Conservation (phyloP, 2,888 invertebrate genomes). For the Diloba caeruleocephala region DNA sequence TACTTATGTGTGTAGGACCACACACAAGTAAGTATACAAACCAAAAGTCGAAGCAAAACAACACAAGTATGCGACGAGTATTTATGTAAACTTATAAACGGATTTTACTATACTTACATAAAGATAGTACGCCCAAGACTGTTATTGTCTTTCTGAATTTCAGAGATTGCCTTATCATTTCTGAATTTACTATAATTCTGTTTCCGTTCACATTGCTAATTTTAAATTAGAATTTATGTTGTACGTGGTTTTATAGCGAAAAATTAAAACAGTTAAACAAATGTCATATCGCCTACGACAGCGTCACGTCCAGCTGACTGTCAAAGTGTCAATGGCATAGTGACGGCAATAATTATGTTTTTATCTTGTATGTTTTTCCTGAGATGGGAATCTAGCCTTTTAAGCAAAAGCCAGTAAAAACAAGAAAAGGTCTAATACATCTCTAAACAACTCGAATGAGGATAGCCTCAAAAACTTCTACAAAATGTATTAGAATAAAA, state of each 20-base stretch:
- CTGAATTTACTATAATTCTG: conserved; percentile 64
- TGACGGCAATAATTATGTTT: background rate
- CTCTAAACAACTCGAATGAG: too few species aligned
- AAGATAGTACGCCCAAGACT: conserved; percentile 70
- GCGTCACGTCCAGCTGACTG: conserved; percentile 49
- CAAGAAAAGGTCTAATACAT: too few species aligned
- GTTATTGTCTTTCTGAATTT: conserved; percentile 82
- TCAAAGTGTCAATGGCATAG: conserved; percentile 1
- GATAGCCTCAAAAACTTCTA: too few species aligned
- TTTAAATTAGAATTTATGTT: conserved; percentile 42
- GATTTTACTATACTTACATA: conserved; percentile 72
- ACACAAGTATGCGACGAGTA: conserved; percentile 37
- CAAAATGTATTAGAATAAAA: too few species aligned
- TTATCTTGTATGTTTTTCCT: background rate
- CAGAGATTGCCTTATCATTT: conserved; percentile 83
- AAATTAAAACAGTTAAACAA: conserved; percentile 24
- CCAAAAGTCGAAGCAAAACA: conserved; percentile 26
- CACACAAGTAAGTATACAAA: conserved; percentile 13
- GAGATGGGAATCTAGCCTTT: background rate
- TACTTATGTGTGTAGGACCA: conserved; percentile 3
- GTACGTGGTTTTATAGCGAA: conserved; percentile 35
- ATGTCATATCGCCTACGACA: conserved; percentile 34
- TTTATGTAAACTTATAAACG: conserved; percentile 42
- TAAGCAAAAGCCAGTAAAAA: background rate
- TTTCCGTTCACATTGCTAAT: conserved; percentile 74